Base-by-base conservation (phyloP, 2,797 vertebrate species). In the Hozukius guyotensis region DNA sequence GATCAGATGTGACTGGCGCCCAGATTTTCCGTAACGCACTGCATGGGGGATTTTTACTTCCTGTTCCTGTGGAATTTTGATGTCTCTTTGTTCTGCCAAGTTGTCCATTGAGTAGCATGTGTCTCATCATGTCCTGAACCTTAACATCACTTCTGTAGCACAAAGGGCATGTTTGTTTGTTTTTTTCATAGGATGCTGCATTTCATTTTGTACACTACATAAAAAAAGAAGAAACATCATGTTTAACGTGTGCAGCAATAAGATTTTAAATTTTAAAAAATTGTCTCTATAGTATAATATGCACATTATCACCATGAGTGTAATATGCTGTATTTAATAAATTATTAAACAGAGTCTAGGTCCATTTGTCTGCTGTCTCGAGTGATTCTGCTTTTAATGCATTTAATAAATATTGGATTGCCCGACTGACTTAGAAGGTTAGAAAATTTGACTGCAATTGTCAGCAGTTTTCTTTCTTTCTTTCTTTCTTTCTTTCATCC, bases 301-400 rank as follows among this genome's bases (percentile, higher is more conserved):
- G 88, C 88, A 92, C 91, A 92, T 92, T 86, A 94, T 86, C 87
- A 89, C 89, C 59, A 85, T 92, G 82, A 88, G 91, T 95, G 92
- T 95, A 94, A 94, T 89, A 93, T 94, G 87, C 91, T 94, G 92
- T 95, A 92, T 95, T 93, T 93, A 96, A 94, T 95, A 94, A 94
- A 95, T 91, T 38, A 94, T 92, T 92, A 86, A 94, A 93, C 88
- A 75, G 79, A 87, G 52, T 78, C 60, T 78, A 73, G 31, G 52
- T 86, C 25, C 63, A 63, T 81, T 70, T 83, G 74, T 84, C 61
- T 83, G 31, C 25, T 29, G 80, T 84, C 49, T 80, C 32, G 3
- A 36, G 5, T 84, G 49, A 29, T 78, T 81, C 18, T 84, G 64
- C 72, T 71, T 32, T 13, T 75, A 59, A 71, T 81, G 65, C 60